Conservation (phyloP, 2,888 invertebrate species). For the Andrena dorsata region DNA sequence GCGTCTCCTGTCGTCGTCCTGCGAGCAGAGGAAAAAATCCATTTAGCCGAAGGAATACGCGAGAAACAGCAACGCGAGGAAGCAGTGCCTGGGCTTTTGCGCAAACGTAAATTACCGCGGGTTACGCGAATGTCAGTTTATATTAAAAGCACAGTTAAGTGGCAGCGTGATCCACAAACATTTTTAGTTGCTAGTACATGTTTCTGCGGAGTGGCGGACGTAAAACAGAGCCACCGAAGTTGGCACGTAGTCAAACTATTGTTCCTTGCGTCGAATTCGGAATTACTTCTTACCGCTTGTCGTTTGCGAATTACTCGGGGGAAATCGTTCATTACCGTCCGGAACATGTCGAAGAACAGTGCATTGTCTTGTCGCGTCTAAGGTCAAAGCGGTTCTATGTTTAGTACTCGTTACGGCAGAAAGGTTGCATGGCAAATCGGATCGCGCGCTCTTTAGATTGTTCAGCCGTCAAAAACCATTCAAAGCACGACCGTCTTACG, state of each 20-base stretch:
- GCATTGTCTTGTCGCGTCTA: not conserved
- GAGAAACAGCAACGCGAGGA: not conserved
- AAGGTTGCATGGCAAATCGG: conserved; percentile 30
- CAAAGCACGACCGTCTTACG: conserved; percentile 87
- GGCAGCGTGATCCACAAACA: conserved; percentile 33
- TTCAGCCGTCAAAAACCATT: conserved; percentile 1
- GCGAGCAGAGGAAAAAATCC: conserved; percentile 75
- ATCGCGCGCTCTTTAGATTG: conserved; percentile 1
- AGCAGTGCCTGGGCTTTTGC: not conserved
- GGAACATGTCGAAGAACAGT: too few relatives aligned
- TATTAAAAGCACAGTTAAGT: conserved; percentile 20
- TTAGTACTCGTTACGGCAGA: conserved; percentile 22
- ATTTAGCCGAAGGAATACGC: not conserved
- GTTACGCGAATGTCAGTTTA: not conserved
- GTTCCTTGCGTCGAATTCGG: conserved; percentile 41
- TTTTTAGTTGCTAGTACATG: conserved; percentile 35
- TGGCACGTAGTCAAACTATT: conserved; percentile 62
- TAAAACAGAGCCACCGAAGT: conserved; percentile 21
- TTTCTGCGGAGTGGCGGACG: conserved; percentile 2
- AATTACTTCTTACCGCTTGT: conserved; percentile 7
- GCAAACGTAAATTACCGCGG: not conserved
- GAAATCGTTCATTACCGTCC: not conserved
- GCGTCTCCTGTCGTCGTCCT: conserved; percentile 93
- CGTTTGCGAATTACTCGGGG: not conserved
- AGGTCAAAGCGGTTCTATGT: conserved; percentile 35